phyloP scores from a whole-genome alignment of 53 echinoderm and acorn worm genomes.

The Luidia sarsii region DNA sequence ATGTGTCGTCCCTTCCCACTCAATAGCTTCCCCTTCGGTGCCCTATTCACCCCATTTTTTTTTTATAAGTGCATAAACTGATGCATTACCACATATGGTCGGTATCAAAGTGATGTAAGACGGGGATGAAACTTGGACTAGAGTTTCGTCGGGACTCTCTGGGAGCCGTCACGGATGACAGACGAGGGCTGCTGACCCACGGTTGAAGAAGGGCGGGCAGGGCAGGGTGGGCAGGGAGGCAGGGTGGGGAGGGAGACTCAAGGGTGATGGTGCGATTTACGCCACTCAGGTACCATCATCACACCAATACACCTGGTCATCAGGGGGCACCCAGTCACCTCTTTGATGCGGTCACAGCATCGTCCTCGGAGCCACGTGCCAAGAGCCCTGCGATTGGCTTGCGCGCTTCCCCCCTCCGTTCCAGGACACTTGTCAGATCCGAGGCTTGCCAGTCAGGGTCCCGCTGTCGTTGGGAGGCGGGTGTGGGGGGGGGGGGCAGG shows the following conservation, averaged over 20 bases:
- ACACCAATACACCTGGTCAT: conserved; percentile 16
- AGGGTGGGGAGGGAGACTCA: too few relatives aligned
- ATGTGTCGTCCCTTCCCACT: conserved; percentile 27
- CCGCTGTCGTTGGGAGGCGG: neutral
- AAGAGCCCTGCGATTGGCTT: too few relatives aligned
- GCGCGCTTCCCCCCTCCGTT: too few relatives aligned
- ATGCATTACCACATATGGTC: conserved; percentile 46
- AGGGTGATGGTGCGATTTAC: conserved; percentile 31
- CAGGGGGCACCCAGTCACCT: neutral
- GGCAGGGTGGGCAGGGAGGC: too few relatives aligned
- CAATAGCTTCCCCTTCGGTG: neutral
- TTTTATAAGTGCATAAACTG: conserved; percentile 24
- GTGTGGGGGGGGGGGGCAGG: too few relatives aligned
- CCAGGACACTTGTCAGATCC: too few relatives aligned
- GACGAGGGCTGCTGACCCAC: conserved; percentile 37
- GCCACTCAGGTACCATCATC: conserved; percentile 12
- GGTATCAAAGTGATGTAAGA: conserved; percentile 54
- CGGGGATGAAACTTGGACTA: conserved; percentile 16
- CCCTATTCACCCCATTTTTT: conserved; percentile 16
- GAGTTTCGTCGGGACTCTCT: conserved; percentile 10
- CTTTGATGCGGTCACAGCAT: too few relatives aligned
- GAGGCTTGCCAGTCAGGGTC: too few relatives aligned
- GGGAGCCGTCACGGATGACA: conserved; percentile 20
- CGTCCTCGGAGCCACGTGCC: too few relatives aligned
- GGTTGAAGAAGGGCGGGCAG: too few relatives aligned